These are phyloP conservation scores for Flexamia atlantica DNA, from an alignment of 2,888 invertebrate genomes.

Conservation along the genomic window DNA sequence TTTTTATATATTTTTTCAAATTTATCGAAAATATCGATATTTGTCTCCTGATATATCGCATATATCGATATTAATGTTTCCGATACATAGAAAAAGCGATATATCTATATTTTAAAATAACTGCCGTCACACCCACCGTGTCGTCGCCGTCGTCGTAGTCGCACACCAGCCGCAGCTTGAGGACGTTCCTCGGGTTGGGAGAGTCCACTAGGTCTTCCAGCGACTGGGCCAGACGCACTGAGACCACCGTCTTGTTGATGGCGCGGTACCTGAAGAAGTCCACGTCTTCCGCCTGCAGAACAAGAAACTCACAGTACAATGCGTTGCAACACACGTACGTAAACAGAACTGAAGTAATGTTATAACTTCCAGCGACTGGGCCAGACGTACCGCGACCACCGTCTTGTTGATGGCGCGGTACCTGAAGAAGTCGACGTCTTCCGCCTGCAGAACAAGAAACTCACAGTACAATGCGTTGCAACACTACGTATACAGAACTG, in stretches of 20 bases:
- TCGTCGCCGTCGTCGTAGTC: slow-evolving; percentile 84
- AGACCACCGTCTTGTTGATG: slow-evolving; percentile 86
- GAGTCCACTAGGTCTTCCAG: slow-evolving; percentile 90
- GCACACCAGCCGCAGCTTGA: slow-evolving; percentile 89
- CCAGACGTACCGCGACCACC: slow-evolving; percentile 86
- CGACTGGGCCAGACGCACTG: slow-evolving; percentile 86
- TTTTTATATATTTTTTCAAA: too few relatives aligned
- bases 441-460: too few relatives aligned
- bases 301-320: too few relatives aligned
- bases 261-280: slow-evolving; percentile 86
- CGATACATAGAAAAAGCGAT: too few relatives aligned
- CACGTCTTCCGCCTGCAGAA: slow-evolving; percentile 82
- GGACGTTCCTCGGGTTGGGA: slow-evolving; percentile 87
- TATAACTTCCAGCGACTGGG: slow-evolving; percentile 87
- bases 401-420: slow-evolving; percentile 87
- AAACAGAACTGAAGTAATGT: too few relatives aligned
- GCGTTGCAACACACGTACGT: too few relatives aligned
- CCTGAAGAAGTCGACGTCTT: slow-evolving; percentile 85
- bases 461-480: too few relatives aligned
- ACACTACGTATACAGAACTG: too few relatives aligned
- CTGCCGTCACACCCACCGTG: slow-evolving; percentile 76
- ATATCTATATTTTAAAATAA: too few relatives aligned
- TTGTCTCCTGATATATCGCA: too few relatives aligned
- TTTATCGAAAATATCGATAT: too few relatives aligned
- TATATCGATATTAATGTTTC: too few relatives aligned